Percentiles rank a stretch among this genome's conserved stretches.
Conservation (phyloP, 2,888 invertebrate species). For the Neoscelio sp. region DNA sequence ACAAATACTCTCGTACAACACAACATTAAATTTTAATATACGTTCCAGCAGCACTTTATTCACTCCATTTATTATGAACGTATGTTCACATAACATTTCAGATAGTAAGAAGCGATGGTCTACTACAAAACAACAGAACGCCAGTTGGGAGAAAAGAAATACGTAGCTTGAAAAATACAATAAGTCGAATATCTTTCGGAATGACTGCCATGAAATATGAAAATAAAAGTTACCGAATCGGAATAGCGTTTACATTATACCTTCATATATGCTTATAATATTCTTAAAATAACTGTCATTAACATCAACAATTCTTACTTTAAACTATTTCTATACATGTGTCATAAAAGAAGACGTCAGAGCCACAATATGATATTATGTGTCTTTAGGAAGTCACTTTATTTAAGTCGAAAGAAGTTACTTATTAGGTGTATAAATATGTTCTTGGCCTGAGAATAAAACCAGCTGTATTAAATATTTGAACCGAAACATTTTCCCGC, state of each 20-base stretch:
- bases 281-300: too few species aligned
- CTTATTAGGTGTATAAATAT: too few species aligned
- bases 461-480: too few species aligned
- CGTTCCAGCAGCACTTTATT: constrained; percentile 26
- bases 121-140: constrained; percentile 31
- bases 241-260: background rate
- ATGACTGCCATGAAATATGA: constrained; percentile 26
- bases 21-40: constrained; percentile 34
- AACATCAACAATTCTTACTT: too few species aligned
- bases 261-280: too few species aligned
- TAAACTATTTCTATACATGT: too few species aligned
- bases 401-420: too few species aligned
- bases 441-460: too few species aligned
- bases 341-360: too few species aligned
- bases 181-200: constrained; percentile 22
- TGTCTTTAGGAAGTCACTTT: too few species aligned
- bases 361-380: too few species aligned
- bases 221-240: constrained; percentile 25
- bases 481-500: too few species aligned
- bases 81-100: constrained; percentile 27
- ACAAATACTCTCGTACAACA: constrained; percentile 33
- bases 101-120: constrained; percentile 40
- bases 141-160: constrained; percentile 26
- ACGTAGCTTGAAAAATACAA: constrained; percentile 31
- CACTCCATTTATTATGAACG: constrained; percentile 39